Conservation (phyloP, 2,797 vertebrate species). For the Geotrypetes seraphini region DNA sequence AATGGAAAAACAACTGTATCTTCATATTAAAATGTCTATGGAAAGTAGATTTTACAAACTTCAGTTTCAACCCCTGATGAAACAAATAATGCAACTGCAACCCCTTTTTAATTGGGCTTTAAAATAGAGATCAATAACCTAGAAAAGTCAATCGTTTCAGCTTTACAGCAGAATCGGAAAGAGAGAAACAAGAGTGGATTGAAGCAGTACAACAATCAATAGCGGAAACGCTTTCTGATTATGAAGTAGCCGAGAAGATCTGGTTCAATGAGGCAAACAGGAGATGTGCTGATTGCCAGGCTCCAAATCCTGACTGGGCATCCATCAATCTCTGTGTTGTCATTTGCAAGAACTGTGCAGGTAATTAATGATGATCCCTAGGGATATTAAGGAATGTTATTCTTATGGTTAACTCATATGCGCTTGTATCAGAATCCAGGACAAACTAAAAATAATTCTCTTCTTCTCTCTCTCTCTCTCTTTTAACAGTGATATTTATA, state of each 20-base stretch:
- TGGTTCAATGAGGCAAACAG: slow-evolving; percentile 93
- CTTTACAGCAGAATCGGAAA: slow-evolving; percentile 86
- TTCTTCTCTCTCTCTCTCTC: background rate
- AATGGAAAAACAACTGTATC: background rate
- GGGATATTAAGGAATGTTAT: slow-evolving; percentile 5
- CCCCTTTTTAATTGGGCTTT: slow-evolving; percentile 63
- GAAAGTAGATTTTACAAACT: slow-evolving; percentile 14
- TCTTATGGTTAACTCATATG: too few species aligned
- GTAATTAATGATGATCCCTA: slow-evolving; percentile 49
- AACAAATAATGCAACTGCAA: slow-evolving; percentile 42
- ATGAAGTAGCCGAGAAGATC: slow-evolving; percentile 96
- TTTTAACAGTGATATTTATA: background rate
- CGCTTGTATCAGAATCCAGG: too few species aligned
- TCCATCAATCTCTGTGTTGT: slow-evolving; percentile 93
- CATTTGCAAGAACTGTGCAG: slow-evolving; percentile 94
- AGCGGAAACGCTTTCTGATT: slow-evolving; percentile 90
- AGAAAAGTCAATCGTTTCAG: slow-evolving; percentile 72
- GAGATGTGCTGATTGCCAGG: slow-evolving; percentile 83
- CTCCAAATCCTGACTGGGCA: slow-evolving; percentile 82
- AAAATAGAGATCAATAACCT: slow-evolving; percentile 64
- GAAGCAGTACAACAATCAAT: slow-evolving; percentile 91
- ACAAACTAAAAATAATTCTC: too few species aligned
- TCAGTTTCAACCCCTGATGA: slow-evolving; percentile 16
- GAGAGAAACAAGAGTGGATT: slow-evolving; percentile 88
- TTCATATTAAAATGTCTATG: background rate